Evolutionary conservation across 2,888 invertebrate species (phyloP), one percentile per base, ranked within the genome.

Genomic region (Lamellibrachia satsuma): DNA sequence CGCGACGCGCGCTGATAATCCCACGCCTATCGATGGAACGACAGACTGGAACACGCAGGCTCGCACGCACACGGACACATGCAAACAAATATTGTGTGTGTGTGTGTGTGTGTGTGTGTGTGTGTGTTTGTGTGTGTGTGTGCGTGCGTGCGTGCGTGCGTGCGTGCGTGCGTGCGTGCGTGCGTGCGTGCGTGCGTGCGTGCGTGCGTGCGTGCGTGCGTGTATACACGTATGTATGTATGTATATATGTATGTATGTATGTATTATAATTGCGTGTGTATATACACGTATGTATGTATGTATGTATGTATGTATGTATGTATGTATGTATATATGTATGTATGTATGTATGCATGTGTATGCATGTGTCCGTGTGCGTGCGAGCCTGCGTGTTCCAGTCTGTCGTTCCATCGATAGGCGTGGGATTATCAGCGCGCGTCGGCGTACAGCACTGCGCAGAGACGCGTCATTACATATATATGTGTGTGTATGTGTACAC

Each of bases 361-460:
- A 15, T 75, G 75, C 22, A 22, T 75, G 75, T 2, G 75, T 75
- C 22, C 75, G 75, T 22, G 75, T 75, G 75, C 75, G 75, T 22
- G 55, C 7, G 75, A 15, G 75, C n/a, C 75, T 6, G 22, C n/a
- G 15, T 75, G 1, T 75, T 75, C 75, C 39, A 39, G 39, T 39
- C 39, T 39, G 75, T 22, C 22, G 75, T 75, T 75, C n/a, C 75
- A 75, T 75, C 75, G 75, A 75, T 75, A 75, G 75, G 75, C 75
- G 75, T 75, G 75, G 75, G 75, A 75, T 75, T 75, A 75, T 75
- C 75, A 75, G 75, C 75, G 75, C 75, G 75, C 75, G 75, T 75
- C n/a, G 6, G n/a, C 75, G 75, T 75, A 22, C 6, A 75, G 75
- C 75, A 6, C 22, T 15, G 75, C 22, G 75, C 6, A 75, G 75